phyloP scores from a whole-genome alignment of 2,797 vertebrate species.

The Sitta carolinensis region DNA sequence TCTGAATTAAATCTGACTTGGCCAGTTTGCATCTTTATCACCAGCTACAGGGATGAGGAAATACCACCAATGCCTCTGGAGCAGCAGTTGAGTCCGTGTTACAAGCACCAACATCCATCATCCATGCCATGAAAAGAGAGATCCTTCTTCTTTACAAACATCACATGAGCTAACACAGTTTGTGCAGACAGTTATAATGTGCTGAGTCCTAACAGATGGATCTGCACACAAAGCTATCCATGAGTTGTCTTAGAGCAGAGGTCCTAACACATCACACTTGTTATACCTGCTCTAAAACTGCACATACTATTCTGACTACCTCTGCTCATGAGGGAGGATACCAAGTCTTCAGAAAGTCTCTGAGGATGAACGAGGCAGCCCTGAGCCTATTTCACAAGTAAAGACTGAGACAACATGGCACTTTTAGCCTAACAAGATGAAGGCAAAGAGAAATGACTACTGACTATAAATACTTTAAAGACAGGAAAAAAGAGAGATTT shows the following conservation, averaged over 20 bases:
- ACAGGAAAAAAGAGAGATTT: not conserved
- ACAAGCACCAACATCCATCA: not conserved
- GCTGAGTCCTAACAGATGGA: not conserved
- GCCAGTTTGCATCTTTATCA: not conserved
- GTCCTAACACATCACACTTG: not conserved
- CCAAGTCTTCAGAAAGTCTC: not conserved
- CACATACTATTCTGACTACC: not conserved
- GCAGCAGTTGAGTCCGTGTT: not conserved
- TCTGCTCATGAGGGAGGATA: not conserved
- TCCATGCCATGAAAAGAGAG: not conserved
- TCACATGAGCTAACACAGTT: not conserved
- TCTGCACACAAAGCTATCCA: not conserved
- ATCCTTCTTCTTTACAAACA: not conserved
- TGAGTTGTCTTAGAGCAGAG: not conserved
- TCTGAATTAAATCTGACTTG: not conserved
- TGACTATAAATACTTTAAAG: not conserved
- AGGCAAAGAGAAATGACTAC: not conserved
- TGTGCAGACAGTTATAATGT: not conserved
- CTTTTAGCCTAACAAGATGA: not conserved
- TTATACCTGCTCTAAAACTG: not conserved
- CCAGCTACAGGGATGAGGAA: not conserved
- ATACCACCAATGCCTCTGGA: not conserved
- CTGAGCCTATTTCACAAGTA: not conserved
- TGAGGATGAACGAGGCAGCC: not conserved
- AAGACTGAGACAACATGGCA: not conserved